phyloP scores from a whole-genome alignment of 1,140 invertebrate genomes.

The Ephestia elutella region DNA sequence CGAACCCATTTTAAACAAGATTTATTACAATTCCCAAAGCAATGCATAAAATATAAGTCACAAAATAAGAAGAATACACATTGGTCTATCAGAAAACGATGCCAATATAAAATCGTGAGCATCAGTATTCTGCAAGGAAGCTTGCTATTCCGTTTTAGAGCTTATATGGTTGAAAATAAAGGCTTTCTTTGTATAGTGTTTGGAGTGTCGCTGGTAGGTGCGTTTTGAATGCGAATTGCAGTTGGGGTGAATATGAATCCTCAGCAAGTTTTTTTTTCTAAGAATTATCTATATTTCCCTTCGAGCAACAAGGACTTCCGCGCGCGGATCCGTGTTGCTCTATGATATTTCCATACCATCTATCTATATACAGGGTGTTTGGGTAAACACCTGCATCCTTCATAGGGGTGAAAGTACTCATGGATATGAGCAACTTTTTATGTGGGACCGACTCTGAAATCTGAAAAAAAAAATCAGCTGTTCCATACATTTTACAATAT shows the following conservation, averaged over 20 bases:
- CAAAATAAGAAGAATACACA: not conserved
- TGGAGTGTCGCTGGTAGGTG: not conserved
- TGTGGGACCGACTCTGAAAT: too few relatives aligned
- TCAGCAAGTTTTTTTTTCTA: too few relatives aligned
- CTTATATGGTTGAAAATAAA: not conserved
- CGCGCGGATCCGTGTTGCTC: too few relatives aligned
- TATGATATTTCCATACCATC: too few relatives aligned
- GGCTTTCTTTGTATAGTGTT: not conserved
- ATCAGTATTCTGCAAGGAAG: not conserved
- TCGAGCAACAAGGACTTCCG: too few relatives aligned
- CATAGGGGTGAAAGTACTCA: too few relatives aligned
- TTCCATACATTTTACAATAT: too few relatives aligned
- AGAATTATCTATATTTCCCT: not conserved
- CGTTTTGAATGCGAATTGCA: conserved; percentile 1
- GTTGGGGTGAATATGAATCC: not conserved
- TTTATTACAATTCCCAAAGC: not conserved
- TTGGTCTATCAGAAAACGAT: not conserved
- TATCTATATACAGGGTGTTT: too few relatives aligned
- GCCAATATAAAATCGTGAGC: not conserved
- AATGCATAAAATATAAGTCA: not conserved
- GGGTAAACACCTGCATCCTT: too few relatives aligned
- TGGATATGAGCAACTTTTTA: too few relatives aligned
- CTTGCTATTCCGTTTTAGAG: not conserved
- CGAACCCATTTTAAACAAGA: not conserved
- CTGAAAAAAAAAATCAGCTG: too few relatives aligned